Percentiles rank a stretch among this genome's conserved stretches.
Evolutionary conservation across 1,140 invertebrate genomes (phyloP).

Genomic region (Orius laevigatus): DNA sequence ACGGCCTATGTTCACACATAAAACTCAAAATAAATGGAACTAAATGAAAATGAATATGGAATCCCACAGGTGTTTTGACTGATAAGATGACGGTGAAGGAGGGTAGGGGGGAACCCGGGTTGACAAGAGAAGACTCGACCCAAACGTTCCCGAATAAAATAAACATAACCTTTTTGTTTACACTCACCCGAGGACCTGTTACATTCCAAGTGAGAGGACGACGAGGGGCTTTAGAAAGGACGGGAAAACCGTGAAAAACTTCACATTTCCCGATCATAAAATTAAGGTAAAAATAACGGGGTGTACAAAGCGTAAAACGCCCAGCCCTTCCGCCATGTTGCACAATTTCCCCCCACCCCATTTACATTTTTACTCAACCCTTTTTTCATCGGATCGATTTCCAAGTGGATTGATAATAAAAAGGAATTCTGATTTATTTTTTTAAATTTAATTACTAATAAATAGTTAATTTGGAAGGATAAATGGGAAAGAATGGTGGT

Average conservation of each 20-base stretch:
- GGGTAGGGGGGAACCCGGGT: neutral
- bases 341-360: slow-evolving; percentile 19
- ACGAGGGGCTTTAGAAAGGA: neutral
- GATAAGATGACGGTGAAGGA: slow-evolving; percentile 3
- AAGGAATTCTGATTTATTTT: neutral
- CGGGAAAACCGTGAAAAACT: slow-evolving; percentile 1
- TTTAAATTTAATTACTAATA: neutral
- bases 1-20: neutral
- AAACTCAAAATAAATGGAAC: neutral
- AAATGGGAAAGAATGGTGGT: neutral
- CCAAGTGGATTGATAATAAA: slow-evolving; percentile 1
- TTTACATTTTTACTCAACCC: slow-evolving; percentile 18
- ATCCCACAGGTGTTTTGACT: slow-evolving; percentile 17
- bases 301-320: slow-evolving; percentile 12
- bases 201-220: neutral
- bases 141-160: slow-evolving; percentile 1
- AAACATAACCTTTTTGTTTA: neutral
- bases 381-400: slow-evolving; percentile 16
- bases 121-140: slow-evolving; percentile 3
- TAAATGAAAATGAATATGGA: slow-evolving; percentile 9
- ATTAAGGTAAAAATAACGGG: slow-evolving; percentile 1
- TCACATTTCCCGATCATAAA: no score
- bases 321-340: slow-evolving; percentile 21
- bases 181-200: neutral
- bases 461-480: neutral